These are phyloP conservation scores for Ips nitidus DNA, from an alignment of 1,140 invertebrate genomes.

Conservation along the genomic window DNA sequence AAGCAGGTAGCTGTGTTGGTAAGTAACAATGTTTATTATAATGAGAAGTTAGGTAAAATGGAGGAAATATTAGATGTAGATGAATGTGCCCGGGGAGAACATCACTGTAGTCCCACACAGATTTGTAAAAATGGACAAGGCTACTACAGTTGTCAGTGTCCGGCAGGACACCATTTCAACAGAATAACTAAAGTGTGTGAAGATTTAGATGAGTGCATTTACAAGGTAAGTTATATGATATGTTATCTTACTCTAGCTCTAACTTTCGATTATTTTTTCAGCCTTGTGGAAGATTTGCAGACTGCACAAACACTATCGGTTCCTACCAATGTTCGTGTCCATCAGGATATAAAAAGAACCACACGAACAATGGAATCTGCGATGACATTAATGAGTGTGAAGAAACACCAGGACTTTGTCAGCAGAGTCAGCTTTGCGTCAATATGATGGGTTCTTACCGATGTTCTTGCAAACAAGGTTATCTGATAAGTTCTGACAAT, in stretches of 20 bases:
- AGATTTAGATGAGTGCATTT: constrained; percentile 86
- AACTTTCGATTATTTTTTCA: constrained; percentile 41
- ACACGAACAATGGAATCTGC: constrained; percentile 53
- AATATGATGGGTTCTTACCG: constrained; percentile 82
- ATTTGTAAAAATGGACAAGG: constrained; percentile 74
- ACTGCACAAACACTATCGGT: constrained; percentile 79
- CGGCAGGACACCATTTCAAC: constrained; percentile 60
- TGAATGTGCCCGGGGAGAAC: constrained; percentile 66
- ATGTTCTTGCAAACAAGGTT: constrained; percentile 76
- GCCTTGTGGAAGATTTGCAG: constrained; percentile 60
- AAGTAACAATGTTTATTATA: constrained; percentile 12
- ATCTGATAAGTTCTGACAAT: constrained; percentile 70
- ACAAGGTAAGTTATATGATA: constrained; percentile 43
- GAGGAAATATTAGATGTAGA: constrained; percentile 60
- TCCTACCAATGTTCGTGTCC: constrained; percentile 81
- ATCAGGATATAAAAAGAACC: constrained; percentile 65
- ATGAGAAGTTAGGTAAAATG: background rate
- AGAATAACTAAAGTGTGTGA: constrained; percentile 72
- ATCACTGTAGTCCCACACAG: constrained; percentile 70
- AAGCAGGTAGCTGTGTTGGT: constrained; percentile 55
- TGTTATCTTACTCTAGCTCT: background rate
- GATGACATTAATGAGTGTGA: constrained; percentile 70
- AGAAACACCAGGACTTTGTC: constrained; percentile 66
- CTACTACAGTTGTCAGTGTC: constrained; percentile 75
- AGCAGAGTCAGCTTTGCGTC: constrained; percentile 71